Conservation (phyloP, 2,797 vertebrate genomes). For the Clarias platycephalus region DNA sequence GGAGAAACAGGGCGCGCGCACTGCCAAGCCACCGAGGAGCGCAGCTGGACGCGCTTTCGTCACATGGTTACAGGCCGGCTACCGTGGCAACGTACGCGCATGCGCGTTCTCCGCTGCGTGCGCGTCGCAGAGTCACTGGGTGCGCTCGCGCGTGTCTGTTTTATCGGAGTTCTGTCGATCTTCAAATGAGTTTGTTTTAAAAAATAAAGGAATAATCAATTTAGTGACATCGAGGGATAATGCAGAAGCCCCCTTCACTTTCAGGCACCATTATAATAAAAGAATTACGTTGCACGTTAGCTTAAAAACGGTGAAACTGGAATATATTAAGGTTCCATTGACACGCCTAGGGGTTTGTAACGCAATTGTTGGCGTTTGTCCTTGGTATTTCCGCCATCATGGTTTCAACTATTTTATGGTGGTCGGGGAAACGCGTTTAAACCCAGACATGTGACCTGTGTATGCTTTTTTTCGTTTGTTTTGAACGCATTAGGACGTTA, state of each 20-base stretch:
- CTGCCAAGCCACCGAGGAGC: constrained; percentile 65
- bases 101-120: constrained; percentile 16
- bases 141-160: not conserved
- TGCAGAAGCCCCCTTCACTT: not conserved
- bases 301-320: not conserved
- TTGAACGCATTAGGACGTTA: no score
- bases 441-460: no score
- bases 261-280: not conserved
- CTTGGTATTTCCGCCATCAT: no score
- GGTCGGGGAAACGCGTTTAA: no score
- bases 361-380: no score
- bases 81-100: constrained; percentile 66
- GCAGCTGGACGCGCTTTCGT: constrained; percentile 65
- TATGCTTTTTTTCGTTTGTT: no score
- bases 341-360: not conserved
- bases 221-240: no score
- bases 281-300: not conserved
- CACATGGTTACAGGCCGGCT: constrained; percentile 71
- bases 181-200: no score
- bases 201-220: not conserved
- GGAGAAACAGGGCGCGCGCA: constrained; percentile 58
- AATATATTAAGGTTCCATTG: not conserved
- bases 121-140: not conserved
- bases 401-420: no score
- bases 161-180: no score